These are phyloP conservation scores for Eleutherodactylus coqui DNA, from an alignment of 2,797 vertebrate species.

Conservation along the genomic window DNA sequence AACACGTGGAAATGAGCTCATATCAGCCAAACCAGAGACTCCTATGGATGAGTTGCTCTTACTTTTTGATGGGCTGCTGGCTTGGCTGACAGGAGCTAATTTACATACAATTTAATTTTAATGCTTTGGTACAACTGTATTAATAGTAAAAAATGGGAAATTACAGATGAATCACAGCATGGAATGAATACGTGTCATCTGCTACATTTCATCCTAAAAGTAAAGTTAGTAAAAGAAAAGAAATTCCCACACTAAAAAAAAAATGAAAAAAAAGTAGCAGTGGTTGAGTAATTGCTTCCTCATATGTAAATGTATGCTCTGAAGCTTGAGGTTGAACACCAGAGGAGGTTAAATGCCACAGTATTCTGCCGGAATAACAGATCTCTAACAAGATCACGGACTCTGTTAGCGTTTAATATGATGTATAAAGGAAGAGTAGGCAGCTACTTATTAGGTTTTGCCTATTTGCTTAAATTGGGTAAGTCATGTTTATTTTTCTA, in stretches of 20 bases:
- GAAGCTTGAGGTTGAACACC: neutral
- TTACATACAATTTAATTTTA: too few species aligned
- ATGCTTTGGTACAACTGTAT: neutral
- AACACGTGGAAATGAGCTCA: too few species aligned
- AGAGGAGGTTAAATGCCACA: neutral
- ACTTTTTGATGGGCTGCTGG: too few species aligned
- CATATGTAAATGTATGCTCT: neutral
- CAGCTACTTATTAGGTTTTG: neutral
- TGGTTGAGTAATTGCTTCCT: neutral
- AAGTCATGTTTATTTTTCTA: neutral
- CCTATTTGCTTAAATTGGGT: neutral
- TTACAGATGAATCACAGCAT: conserved; percentile 1
- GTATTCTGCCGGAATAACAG: neutral
- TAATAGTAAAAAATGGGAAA: neutral
- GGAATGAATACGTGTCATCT: neutral
- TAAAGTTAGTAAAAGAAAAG: neutral
- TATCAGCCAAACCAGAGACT: too few species aligned
- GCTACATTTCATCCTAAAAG: neutral
- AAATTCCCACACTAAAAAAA: neutral
- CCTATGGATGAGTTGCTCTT: too few species aligned
- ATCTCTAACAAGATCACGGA: neutral
- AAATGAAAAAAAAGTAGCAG: neutral
- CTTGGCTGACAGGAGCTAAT: too few species aligned
- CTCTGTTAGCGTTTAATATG: neutral
- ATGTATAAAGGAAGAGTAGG: neutral